These are phyloP conservation scores for Ypsolopha scabrella DNA, from an alignment of 2,888 invertebrate genomes.

Conservation along the genomic window DNA sequence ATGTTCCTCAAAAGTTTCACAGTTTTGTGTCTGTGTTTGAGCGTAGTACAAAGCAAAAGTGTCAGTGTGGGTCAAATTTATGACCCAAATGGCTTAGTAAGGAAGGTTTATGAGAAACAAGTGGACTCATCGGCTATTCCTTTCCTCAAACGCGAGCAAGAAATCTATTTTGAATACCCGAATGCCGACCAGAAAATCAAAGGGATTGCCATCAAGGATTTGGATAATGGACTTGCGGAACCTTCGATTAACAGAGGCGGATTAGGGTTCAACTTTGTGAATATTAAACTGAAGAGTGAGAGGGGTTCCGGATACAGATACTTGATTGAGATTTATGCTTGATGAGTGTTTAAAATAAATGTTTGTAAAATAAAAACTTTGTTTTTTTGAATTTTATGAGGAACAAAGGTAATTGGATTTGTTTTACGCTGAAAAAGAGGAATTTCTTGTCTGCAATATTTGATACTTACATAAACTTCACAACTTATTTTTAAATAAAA, in stretches of 20 bases:
- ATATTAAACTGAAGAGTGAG: slow-evolving; percentile 55
- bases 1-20: slow-evolving; percentile 19
- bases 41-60: slow-evolving; percentile 25
- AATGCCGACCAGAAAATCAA: slow-evolving; percentile 42
- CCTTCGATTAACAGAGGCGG: slow-evolving; percentile 53
- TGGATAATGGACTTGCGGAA: slow-evolving; percentile 45
- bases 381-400: background rate
- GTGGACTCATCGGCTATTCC: slow-evolving; percentile 30
- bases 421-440: background rate
- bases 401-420: background rate
- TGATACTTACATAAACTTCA: too few species aligned
- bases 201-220: slow-evolving; percentile 51
- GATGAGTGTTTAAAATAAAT: slow-evolving; percentile 9
- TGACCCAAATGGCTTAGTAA: slow-evolving; percentile 30
- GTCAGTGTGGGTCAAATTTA: slow-evolving; percentile 43
- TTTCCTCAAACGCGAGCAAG: slow-evolving; percentile 35
- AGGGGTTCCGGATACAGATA: slow-evolving; percentile 46
- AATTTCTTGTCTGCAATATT: background rate
- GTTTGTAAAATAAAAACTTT: background rate
- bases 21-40: slow-evolving; percentile 19
- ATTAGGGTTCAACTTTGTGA: slow-evolving; percentile 42
- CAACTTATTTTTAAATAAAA: too few species aligned
- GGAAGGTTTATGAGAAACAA: slow-evolving; percentile 33
- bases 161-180: slow-evolving; percentile 36
- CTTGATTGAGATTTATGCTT: slow-evolving; percentile 51